Evolutionary conservation across 2,888 invertebrate genomes (phyloP).

Genomic region (Drosophila peninsularis): DNA sequence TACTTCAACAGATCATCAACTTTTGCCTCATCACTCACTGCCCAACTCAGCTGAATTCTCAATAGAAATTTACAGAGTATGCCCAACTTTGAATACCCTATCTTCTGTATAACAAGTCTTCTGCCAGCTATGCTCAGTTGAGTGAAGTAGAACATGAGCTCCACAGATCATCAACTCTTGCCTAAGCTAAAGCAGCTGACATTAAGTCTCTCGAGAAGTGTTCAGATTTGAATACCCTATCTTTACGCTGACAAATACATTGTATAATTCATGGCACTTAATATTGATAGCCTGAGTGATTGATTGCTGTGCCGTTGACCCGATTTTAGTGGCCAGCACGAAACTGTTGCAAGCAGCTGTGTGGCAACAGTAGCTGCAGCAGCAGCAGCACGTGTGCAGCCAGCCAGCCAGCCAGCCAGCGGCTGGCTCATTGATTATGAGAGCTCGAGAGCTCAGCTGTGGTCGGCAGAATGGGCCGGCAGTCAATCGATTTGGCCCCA

Average conservation of each 20-base stretch:
- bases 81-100: no score
- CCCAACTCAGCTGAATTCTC: no score
- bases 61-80: no score
- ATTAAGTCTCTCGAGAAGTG: no score
- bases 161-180: no score
- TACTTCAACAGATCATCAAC: no score
- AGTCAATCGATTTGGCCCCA: conserved; percentile 61
- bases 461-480: conserved; percentile 38
- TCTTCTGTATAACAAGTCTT: no score
- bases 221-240: not conserved
- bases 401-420: conserved; percentile 13
- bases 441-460: conserved; percentile 23
- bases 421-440: conserved; percentile 20
- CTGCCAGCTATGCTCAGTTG: no score
- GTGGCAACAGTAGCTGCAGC: conserved; percentile 2
- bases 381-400: conserved; percentile 37
- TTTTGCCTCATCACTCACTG: no score
- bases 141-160: no score
- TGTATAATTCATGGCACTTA: conserved; percentile 4
- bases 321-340: conserved; percentile 50
- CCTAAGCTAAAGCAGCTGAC: no score
- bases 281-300: conserved; percentile 45
- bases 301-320: conserved; percentile 36
- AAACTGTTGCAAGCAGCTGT: conserved; percentile 35
- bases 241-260: not conserved